Percentiles rank a stretch among this genome's conserved stretches.
Conservation (phyloP, 2,113 vertebrate species). For the Peromyscus maniculatus region DNA sequence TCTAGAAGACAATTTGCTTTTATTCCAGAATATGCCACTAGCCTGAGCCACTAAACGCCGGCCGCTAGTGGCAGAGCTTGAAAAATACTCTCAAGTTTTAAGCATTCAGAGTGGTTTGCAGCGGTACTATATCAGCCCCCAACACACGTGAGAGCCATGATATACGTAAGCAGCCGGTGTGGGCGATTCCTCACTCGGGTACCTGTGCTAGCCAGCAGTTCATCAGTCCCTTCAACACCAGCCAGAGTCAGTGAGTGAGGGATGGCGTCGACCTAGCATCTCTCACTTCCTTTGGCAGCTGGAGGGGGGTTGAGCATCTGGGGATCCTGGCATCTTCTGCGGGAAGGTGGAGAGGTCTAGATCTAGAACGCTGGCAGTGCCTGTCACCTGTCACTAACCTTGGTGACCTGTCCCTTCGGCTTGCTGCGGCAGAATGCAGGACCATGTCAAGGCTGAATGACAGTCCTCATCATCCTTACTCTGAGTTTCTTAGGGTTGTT, state of each 20-base stretch:
- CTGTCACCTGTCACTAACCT: not conserved
- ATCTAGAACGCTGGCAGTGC: not conserved
- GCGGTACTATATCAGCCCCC: not conserved
- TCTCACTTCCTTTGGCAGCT: not conserved
- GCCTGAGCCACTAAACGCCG: not conserved
- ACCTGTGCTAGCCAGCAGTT: not conserved
- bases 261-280: not conserved
- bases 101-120: slow-evolving; percentile 35
- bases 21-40: slow-evolving; percentile 22
- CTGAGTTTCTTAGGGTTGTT: not conserved
- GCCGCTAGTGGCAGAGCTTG: slow-evolving; percentile 26
- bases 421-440: not conserved
- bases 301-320: not conserved
- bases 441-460: not conserved
- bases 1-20: slow-evolving; percentile 4
- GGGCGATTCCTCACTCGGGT: not conserved
- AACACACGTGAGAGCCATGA: not conserved
- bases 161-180: not conserved
- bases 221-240: not conserved
- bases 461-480: not conserved
- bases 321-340: not conserved
- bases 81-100: slow-evolving; percentile 66
- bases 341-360: not conserved
- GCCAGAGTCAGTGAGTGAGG: accelerated
- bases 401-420: not conserved